Conservation (phyloP, 2,888 invertebrate species). For the Leucophora obtusa region DNA sequence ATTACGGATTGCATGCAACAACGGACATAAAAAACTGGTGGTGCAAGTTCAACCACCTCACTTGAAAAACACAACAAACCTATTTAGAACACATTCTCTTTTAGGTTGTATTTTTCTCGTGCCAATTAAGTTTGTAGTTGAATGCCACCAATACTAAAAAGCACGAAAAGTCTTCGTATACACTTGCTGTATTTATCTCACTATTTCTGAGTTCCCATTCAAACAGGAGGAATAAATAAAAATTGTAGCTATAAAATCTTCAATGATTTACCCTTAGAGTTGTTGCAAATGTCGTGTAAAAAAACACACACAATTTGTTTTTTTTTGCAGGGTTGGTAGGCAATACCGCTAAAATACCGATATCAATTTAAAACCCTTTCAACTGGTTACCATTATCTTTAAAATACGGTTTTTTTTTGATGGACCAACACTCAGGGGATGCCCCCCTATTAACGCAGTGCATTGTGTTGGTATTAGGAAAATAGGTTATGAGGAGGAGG, state of each 20-base stretch:
- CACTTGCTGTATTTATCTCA: constrained; percentile 4
- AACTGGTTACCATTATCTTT: no score
- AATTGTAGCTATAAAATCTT: background rate
- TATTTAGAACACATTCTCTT: constrained; percentile 58
- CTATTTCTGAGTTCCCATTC: constrained; percentile 38
- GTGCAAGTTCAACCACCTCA: constrained; percentile 64
- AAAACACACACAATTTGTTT: no score
- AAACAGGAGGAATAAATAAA: background rate
- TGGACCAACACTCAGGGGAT: no score
- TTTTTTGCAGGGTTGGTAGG: no score
- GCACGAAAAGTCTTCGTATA: background rate
- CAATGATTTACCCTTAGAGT: background rate
- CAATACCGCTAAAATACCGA: no score
- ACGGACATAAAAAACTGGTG: constrained; percentile 52
- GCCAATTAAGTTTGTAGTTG: constrained; percentile 44
- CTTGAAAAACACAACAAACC: constrained; percentile 34
- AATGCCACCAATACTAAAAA: background rate
- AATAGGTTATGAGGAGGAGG: no score
- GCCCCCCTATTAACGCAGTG: no score
- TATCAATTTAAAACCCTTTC: no score
- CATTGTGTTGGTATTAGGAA: no score
- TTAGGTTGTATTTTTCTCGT: constrained; percentile 50
- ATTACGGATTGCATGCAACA: constrained; percentile 46
- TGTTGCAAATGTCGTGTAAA: no score
- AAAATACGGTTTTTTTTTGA: no score